These are phyloP conservation scores for Tetraneura akinire DNA, from an alignment of 1,140 invertebrate species.

Conservation along the genomic window DNA sequence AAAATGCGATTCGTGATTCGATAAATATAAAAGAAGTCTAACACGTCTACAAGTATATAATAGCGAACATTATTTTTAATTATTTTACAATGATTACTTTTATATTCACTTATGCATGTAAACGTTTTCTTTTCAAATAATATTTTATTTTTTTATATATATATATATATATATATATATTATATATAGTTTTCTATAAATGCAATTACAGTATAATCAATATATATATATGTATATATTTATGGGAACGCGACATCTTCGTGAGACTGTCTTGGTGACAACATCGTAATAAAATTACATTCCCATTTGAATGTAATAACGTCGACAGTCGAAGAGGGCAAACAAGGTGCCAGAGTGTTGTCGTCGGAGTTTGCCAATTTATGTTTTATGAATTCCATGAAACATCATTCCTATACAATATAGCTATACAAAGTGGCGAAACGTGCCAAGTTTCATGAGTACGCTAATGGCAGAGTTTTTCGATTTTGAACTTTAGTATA, in stretches of 20 bases:
- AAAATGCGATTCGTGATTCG: too few relatives aligned
- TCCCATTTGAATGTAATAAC: slow-evolving; percentile 9
- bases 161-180: too few relatives aligned
- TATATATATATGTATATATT: background rate
- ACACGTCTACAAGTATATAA: too few relatives aligned
- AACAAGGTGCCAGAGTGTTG: slow-evolving; percentile 35
- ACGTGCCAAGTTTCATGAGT: slow-evolving; percentile 18
- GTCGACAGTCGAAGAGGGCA: background rate
- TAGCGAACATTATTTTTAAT: too few relatives aligned
- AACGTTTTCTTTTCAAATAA: too few relatives aligned
- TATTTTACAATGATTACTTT: too few relatives aligned
- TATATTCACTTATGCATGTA: too few relatives aligned
- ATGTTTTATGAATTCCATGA: slow-evolving; percentile 40
- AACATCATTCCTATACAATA: background rate
- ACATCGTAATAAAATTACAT: slow-evolving; percentile 5
- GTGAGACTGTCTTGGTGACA: background rate
- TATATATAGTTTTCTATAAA: too few relatives aligned
- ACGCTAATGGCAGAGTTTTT: background rate
- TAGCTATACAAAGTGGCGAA: slow-evolving; percentile 24
- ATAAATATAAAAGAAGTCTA: too few relatives aligned
- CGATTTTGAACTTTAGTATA: slow-evolving; percentile 1
- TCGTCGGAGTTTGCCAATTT: slow-evolving; percentile 43
- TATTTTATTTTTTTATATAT: too few relatives aligned
- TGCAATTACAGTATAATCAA: too few relatives aligned
- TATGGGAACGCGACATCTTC: background rate